Conservation (phyloP, 1,140 invertebrate species). For the Meloidogyne hapla region DNA sequence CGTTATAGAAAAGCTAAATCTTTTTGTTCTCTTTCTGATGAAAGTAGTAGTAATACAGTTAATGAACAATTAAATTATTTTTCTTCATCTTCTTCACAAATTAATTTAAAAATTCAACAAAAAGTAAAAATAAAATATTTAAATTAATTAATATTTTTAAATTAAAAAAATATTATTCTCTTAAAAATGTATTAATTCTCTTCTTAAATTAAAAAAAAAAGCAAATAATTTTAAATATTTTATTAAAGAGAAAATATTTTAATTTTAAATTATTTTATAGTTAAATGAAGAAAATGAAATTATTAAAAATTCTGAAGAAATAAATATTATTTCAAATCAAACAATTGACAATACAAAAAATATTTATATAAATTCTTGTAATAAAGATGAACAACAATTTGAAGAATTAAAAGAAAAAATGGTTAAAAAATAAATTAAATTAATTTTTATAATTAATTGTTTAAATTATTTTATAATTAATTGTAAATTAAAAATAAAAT, state of each 20-base stretch:
- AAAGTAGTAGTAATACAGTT: background rate
- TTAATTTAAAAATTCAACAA: background rate
- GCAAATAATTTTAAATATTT: too few relatives aligned
- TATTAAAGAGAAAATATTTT: background rate
- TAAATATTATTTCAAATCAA: background rate
- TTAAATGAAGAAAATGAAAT: background rate
- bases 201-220: too few relatives aligned
- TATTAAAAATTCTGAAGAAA: background rate
- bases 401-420: slow-evolving; percentile 43
- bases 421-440: slow-evolving; percentile 26
- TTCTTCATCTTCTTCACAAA: background rate
- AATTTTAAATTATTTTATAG: background rate
- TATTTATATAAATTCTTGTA: background rate
- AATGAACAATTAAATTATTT: background rate
- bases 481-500: too few relatives aligned
- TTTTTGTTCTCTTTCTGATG: slow-evolving; percentile 34
- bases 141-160: background rate
- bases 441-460: background rate
- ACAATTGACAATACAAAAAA: background rate
- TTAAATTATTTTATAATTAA: slow-evolving; percentile 5
- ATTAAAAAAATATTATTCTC: too few relatives aligned
- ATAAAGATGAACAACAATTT: slow-evolving; percentile 18
- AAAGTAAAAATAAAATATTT: background rate
- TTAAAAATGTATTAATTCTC: too few relatives aligned
- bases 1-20: slow-evolving; percentile 56